Base-by-base conservation (phyloP, 2,797 vertebrate species). In the Takifugu ocellatus region DNA sequence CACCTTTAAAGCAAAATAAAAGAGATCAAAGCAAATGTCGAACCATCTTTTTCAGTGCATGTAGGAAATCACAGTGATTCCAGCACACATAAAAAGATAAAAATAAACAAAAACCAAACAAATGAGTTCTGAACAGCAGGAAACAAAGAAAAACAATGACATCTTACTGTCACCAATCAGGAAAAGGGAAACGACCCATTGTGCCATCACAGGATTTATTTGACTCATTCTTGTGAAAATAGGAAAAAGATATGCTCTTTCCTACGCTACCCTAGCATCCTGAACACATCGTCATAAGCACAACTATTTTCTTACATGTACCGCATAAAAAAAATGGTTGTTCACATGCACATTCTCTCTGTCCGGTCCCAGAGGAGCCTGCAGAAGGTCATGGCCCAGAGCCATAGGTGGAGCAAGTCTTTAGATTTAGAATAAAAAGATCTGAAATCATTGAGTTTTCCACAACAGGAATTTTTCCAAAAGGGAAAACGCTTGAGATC, bases 341-440 rank as follows among this genome's bases (percentile, higher is more conserved):
- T 70, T 25, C n/a, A 74, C 84, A 87, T 89, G 85, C 85, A 77
- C 79, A 70, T 77, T 71, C 77, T 67, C 59, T 46, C 58, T 67
- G 36, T 65, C 61, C 68, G 71, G 64, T 66, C 64, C 74, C 62
- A 33, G 66, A 33, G 17, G 36, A 62, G 53, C 56, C 68, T 3
- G 5, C 66, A 33, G 7, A 31, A 31, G 31, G 7, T 33, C 31
- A 33, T 33, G 31, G 8, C 31, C 57, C 70, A 71, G 59, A 81
- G 74, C 76, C 47, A 27, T 49, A 24, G 70, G 70, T 15, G 62
- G 44, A 66, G 26, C 3, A 14, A 33, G 62, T 63, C 50, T 61
- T 51, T 33, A 33, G 31, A 33, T 10, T 33, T 33, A 33, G 9
- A 33, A 33, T 9, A 33, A 33, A 33, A 33, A 3, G 7, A 10